Percentiles rank a stretch among this genome's conserved stretches.
phyloP scores from a whole-genome alignment of 2,888 invertebrate genomes.

The Lochmaea crataegi region DNA sequence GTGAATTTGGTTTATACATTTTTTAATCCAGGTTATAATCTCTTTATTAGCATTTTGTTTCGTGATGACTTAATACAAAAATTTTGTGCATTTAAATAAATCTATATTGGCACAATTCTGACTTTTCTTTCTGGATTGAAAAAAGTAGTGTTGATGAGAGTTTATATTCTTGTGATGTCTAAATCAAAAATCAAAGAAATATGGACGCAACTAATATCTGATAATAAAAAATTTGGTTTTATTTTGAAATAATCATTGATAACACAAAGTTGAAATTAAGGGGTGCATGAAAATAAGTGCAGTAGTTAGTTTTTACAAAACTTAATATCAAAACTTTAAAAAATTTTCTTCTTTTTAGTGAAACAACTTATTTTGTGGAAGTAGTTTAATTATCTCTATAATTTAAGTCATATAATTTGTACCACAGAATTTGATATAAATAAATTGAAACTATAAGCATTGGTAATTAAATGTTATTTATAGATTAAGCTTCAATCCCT shows the following conservation, averaged over 20 bases:
- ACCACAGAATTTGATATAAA: no score
- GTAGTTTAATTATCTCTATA: no score
- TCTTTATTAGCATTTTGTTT: neutral
- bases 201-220: slow-evolving; percentile 1
- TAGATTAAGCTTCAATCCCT: no score
- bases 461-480: no score
- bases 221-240: neutral
- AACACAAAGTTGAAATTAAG: neutral
- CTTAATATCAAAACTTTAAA: no score
- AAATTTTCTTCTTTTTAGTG: no score
- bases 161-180: slow-evolving; percentile 9
- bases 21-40: neutral
- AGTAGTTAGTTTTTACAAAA: no score
- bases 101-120: slow-evolving; percentile 23
- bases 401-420: no score
- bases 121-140: neutral
- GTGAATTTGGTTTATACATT: neutral
- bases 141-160: neutral
- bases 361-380: no score
- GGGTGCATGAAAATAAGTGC: no score
- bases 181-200: slow-evolving; percentile 10
- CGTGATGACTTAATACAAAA: neutral
- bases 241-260: neutral
- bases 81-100: neutral
- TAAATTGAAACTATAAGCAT: no score